Percentiles rank a stretch among this genome's conserved stretches.
Evolutionary conservation across 2,113 vertebrate species (phyloP).

Genomic region (Paramisgurnus dabryanus): DNA sequence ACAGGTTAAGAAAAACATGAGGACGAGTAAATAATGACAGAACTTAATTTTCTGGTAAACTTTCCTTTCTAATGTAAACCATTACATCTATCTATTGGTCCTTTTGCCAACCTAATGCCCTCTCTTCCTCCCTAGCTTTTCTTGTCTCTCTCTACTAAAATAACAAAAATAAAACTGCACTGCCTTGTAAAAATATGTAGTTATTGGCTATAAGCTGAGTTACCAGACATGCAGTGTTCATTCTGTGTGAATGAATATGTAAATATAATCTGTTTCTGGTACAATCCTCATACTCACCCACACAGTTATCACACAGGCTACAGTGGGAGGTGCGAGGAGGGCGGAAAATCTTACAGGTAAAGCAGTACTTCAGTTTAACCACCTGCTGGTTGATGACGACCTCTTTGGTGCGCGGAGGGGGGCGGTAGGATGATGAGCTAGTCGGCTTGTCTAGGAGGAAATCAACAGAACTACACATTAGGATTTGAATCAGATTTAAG

Average conservation of each 20-base stretch:
- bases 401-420: slow-evolving; percentile 89
- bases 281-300: slow-evolving; percentile 73
- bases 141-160: too few relatives aligned
- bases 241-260: background rate
- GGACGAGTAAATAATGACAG: too few relatives aligned
- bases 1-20: too few relatives aligned
- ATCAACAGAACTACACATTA: too few relatives aligned
- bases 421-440: slow-evolving; percentile 82
- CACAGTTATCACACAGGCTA: slow-evolving; percentile 96
- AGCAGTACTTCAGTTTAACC: slow-evolving; percentile 96
- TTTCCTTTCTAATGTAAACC: too few relatives aligned
- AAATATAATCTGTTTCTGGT: background rate
- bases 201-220: background rate
- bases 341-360: slow-evolving; percentile 97
- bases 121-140: too few relatives aligned
- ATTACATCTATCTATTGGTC: too few relatives aligned
- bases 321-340: slow-evolving; percentile 93
- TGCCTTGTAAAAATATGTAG: too few relatives aligned
- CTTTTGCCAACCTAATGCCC: too few relatives aligned
- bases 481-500: too few relatives aligned
- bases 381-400: slow-evolving; percentile 89
- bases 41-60: too few relatives aligned
- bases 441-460: slow-evolving; percentile 76
- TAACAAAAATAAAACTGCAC: too few relatives aligned
- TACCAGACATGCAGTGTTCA: background rate